These are phyloP conservation scores for Octodon degus DNA, from an alignment of 2,113 vertebrate species.

Conservation along the genomic window DNA sequence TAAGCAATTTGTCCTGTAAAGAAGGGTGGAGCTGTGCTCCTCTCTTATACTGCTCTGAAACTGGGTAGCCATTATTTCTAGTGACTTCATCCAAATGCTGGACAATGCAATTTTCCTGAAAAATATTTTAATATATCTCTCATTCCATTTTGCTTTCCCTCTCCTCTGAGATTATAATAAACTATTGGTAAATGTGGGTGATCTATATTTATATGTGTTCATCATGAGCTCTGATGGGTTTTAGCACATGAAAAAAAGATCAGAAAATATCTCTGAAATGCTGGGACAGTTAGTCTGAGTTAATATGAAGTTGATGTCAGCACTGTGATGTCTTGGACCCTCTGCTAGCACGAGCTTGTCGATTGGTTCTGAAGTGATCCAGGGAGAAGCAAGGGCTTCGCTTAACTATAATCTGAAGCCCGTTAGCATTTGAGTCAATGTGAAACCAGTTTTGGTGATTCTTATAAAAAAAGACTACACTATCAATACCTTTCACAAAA, in stretches of 20 bases:
- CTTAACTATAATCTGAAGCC: not conserved
- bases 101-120: conserved; percentile 38
- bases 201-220: conserved; percentile 42
- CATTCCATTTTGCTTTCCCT: not conserved
- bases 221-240: conserved; percentile 50
- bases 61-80: not conserved
- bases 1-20: conserved; percentile 47
- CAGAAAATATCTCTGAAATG: not conserved
- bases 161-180: conserved; percentile 13
- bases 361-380: not conserved
- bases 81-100: conserved; percentile 9
- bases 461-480: conserved; percentile 71
- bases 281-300: not conserved
- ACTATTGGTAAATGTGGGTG: conserved; percentile 52
- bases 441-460: conserved; percentile 66
- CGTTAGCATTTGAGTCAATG: not conserved
- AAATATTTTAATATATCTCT: not conserved
- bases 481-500: conserved; percentile 73
- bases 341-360: not conserved
- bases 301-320: not conserved
- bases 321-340: not conserved
- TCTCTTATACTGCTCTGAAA: not conserved
- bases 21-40: not conserved
- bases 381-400: not conserved
- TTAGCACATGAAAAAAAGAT: conserved; percentile 52